Base-by-base conservation (phyloP, 2,888 invertebrate genomes). In the Myopa testacea region DNA sequence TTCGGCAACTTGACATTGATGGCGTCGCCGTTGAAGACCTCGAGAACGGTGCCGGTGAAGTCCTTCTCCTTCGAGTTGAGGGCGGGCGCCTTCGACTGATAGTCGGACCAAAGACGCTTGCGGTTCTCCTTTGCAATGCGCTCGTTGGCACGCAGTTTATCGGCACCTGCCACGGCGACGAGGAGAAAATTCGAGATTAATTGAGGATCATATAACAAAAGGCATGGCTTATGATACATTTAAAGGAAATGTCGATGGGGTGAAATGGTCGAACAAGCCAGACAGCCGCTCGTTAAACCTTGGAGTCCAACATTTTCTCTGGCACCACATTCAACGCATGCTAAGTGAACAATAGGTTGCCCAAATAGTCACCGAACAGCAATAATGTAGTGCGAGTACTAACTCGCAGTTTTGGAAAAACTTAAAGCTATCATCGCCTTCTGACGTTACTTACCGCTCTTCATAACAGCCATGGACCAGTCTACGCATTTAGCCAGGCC, bases 401-500 rank as follows among this genome's bases (percentile, higher is more conserved):
- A 58, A 34, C 50, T 10, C 55, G 34, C 14, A 55, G 73, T 71
- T 72, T 76, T 76, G 76, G 75, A 65, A 65, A 77, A 68, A 78
- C 65, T 73, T 70, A 71, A 8, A 6, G 1, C 45, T 10, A 10
- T 45, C 45, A 6, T 45, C 10, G 10, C 7, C 45, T 45, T 40
- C 16, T 71, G 19, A 72, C 52, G n/a, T 45, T 45, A 84, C 87
- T 86, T 82, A 86, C 93, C 94, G 63, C 94, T 92, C 85, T 92
- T 92, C 87, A 96, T 94, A 80, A 94, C 93, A 10, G 94, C 94
- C 91, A 98, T 95, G 60, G 95, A 96, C 96, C 96, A 96, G 88
- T 97, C 97, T 34, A 97, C 95, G 86, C 98, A 98, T 87, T 94
- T 94, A 0, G 98, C 99, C 85, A 97, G 95, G 19, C 99, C 99